phyloP scores from a whole-genome alignment of 2,888 invertebrate species.

The Slavum lentiscoides region DNA sequence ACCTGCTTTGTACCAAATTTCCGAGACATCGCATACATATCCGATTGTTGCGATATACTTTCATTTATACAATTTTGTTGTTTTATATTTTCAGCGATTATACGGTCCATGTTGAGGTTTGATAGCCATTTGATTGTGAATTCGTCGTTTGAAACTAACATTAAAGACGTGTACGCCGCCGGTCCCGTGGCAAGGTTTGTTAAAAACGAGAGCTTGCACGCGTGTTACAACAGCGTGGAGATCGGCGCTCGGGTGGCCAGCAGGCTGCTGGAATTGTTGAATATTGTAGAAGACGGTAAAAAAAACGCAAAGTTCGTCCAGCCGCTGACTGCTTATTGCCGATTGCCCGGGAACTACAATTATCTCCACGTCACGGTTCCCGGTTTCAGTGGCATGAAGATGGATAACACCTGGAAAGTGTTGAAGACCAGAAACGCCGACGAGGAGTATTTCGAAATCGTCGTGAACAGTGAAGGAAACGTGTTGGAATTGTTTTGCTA shows the following conservation, averaged over 20 bases:
- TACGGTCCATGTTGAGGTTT: conserved; percentile 42
- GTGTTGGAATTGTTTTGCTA: conserved; percentile 12
- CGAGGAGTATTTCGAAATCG: conserved; percentile 13
- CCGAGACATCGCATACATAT: background rate
- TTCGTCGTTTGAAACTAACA: conserved; percentile 68
- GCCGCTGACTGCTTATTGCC: conserved; percentile 10
- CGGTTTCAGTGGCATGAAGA: rapidly evolving
- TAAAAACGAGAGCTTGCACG: background rate
- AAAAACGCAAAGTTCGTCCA: background rate
- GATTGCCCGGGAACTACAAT: conserved; percentile 10
- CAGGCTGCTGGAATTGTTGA: background rate
- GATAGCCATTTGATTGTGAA: conserved; percentile 70
- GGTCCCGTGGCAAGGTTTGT: conserved; percentile 65
- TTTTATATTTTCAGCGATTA: background rate
- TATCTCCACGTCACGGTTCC: background rate
- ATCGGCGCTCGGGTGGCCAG: conserved; percentile 20
- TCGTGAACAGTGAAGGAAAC: background rate
- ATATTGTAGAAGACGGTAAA: background rate
- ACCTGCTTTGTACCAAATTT: background rate
- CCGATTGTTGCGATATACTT: background rate
- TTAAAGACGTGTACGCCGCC: conserved; percentile 68
- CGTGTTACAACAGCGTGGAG: conserved; percentile 1
- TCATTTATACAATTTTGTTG: no score
- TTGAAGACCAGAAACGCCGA: background rate
- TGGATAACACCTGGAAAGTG: background rate